Conservation (phyloP, 2,888 invertebrate genomes). For the Notodonta dromedarius region DNA sequence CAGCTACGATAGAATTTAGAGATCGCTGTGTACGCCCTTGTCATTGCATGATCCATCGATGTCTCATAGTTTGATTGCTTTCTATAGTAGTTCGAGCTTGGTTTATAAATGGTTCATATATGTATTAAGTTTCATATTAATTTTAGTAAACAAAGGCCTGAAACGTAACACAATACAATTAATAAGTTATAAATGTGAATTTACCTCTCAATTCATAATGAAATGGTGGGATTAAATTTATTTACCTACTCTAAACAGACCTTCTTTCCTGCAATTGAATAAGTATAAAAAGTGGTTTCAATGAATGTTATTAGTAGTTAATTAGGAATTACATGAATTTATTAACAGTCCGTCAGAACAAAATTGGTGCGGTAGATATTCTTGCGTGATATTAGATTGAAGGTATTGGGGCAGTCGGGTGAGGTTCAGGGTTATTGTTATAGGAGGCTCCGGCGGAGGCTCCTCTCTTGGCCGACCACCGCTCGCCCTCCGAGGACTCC, state of each 20-base stretch:
- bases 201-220: neutral
- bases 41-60: conserved; percentile 54
- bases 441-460: conserved; percentile 83
- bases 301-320: neutral
- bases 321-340: neutral
- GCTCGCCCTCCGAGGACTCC: conserved; percentile 97
- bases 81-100: conserved; percentile 59
- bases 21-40: conserved; percentile 41
- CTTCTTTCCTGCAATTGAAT: neutral
- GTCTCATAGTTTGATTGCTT: conserved; percentile 58
- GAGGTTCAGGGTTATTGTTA: conserved; percentile 83
- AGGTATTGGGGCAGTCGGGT: conserved; percentile 56
- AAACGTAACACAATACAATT: no score
- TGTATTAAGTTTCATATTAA: conserved; percentile 27
- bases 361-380: conserved; percentile 15
- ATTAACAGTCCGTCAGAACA: no score
- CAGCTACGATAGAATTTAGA: conserved; percentile 16
- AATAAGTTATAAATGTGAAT: no score
- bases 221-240: neutral
- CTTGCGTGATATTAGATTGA: conserved; percentile 29
- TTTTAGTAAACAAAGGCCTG: neutral
- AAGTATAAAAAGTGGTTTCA: neutral
- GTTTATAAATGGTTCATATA: conserved; percentile 41
- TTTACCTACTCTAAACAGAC: no score
- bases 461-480: conserved; percentile 88